phyloP scores from a whole-genome alignment of 2,888 invertebrate genomes.

The Julus scandinavius region DNA sequence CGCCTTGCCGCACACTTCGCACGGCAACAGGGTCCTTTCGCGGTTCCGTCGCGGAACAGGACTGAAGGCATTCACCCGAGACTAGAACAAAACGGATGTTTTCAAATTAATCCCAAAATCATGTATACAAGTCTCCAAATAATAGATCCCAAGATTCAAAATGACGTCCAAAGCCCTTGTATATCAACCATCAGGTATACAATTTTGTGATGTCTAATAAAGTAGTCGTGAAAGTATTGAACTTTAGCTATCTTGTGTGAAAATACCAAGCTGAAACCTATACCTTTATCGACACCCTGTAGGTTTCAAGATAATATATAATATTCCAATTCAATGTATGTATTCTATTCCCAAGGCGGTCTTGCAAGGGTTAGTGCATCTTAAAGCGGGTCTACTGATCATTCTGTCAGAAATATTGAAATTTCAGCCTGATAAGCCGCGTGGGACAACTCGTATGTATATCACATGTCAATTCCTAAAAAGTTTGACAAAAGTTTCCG shows the following conservation, averaged over 20 bases:
- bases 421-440: constrained; percentile 3
- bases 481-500: constrained; percentile 42
- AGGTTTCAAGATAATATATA: not conserved
- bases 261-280: too few species aligned
- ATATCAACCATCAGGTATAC: too few species aligned
- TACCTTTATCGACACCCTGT: not conserved
- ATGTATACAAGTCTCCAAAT: too few species aligned
- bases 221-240: too few species aligned
- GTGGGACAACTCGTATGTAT: constrained; percentile 27
- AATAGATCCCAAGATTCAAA: not conserved
- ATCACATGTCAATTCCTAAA: constrained; percentile 20
- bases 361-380: not conserved
- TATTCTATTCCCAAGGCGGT: not conserved
- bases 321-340: not conserved
- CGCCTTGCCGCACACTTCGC: constrained; percentile 75
- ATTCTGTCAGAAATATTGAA: constrained; percentile 46
- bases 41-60: constrained; percentile 61
- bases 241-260: too few species aligned
- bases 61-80: constrained; percentile 52
- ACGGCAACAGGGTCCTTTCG: constrained; percentile 68
- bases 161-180: not conserved
- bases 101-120: too few species aligned
- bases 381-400: constrained; percentile 12
- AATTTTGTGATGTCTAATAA: too few species aligned
- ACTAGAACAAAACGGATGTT: not conserved